Conservation (phyloP, 2,888 invertebrate species). For the Drosophila ustulata region DNA sequence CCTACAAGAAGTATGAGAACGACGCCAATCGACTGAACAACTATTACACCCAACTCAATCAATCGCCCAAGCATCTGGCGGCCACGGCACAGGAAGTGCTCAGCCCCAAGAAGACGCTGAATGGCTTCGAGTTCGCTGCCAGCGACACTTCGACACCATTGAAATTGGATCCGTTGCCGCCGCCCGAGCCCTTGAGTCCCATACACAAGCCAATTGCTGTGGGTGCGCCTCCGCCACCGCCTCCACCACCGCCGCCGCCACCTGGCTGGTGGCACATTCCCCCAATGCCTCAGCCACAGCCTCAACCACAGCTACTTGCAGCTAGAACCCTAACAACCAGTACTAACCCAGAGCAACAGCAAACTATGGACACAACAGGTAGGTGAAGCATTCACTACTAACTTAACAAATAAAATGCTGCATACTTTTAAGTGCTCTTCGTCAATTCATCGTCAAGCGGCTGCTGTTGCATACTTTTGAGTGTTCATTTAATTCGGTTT, state of each 20-base stretch:
- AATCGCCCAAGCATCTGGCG: constrained; percentile 81
- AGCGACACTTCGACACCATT: constrained; percentile 53
- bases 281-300: constrained; percentile 32
- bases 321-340: constrained; percentile 26
- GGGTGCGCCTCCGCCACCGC: constrained; percentile 57
- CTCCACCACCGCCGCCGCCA: constrained; percentile 80
- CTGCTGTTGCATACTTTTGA: constrained; percentile 47
- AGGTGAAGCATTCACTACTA: constrained; percentile 32
- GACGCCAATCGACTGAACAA: constrained; percentile 84
- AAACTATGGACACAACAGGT: constrained; percentile 56
- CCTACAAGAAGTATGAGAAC: constrained; percentile 84
- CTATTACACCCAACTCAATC: constrained; percentile 82
- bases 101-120: constrained; percentile 79
- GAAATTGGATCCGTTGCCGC: constrained; percentile 53
- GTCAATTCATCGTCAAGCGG: constrained; percentile 20
- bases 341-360: constrained; percentile 53
- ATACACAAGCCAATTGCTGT: constrained; percentile 53
- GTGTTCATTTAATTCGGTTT: background rate
- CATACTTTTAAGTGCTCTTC: constrained; percentile 55
- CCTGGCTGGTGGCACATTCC: constrained; percentile 73
- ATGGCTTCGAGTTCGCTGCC: constrained; percentile 67
- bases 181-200: constrained; percentile 63
- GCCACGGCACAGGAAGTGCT: constrained; percentile 51
- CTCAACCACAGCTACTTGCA: constrained; percentile 25
- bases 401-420: constrained; percentile 38